Base-by-base conservation (phyloP, 2,888 invertebrate species). In the Chloroclysta siterata region DNA sequence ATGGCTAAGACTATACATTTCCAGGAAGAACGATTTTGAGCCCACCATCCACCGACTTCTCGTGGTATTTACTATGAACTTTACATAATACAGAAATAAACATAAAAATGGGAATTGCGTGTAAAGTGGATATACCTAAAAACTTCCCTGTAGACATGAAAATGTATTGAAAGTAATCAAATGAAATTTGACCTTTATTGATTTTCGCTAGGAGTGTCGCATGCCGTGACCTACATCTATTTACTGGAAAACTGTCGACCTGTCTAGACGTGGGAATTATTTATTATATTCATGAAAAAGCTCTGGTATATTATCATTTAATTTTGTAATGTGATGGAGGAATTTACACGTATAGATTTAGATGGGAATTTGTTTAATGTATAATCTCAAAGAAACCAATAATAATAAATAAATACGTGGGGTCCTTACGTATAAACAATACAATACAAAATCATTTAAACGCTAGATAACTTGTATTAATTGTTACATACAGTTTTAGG, bases 201-300 rank as follows among this genome's bases (percentile, higher is more conserved):
- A 78, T 76, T 75, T 66, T 68, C 52, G 60, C 63, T 52, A 68
- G 76, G 77, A 74, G 80, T 72, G 78, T 76, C 74, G 67, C 71
- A 54, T 73, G 71, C 50, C 74, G 71, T 75, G 77, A 58, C 60
- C 63, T 57, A 68, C 57, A 64, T 68, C 71, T 57, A 76, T 77
- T 78, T 56, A 67, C 66, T 61, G 15, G 48, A 62, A 58, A 48
- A 46, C 53, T 67, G 69, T 68, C 53, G 17, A 54, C n/a, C 59
- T 60, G 68, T 70, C 75, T 75, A 60, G 65, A 52, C 70, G 70
- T 54, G 66, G 56, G 14, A 70, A 68, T 63, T 53, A 58, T 70
- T 68, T 41, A 0, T 13, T 1, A 28, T 13, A n/a, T 5, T 50
- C n/a, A 29, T 50, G 28, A 48, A 7, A 22, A 22, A 8, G 17